phyloP scores from a whole-genome alignment of 2,888 invertebrate species.

The Eubasilissa splendida region DNA sequence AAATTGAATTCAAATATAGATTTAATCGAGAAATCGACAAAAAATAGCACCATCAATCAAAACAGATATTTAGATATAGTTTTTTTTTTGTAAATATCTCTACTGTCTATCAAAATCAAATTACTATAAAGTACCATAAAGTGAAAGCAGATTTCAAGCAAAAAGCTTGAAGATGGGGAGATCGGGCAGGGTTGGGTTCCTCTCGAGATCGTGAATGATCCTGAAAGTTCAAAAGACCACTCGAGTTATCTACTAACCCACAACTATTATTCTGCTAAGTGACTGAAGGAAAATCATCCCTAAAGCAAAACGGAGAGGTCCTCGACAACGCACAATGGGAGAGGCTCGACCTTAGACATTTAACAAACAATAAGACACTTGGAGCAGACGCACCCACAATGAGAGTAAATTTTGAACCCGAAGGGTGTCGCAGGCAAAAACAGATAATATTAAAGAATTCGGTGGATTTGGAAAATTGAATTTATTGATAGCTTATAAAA shows the following conservation, averaged over 20 bases:
- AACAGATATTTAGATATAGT: too few species aligned
- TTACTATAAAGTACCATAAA: background rate
- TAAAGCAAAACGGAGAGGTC: background rate
- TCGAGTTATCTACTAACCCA: conserved; percentile 26
- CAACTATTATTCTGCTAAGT: conserved; percentile 25
- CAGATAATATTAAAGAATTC: too few species aligned
- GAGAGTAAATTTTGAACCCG: background rate
- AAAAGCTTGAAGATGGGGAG: background rate
- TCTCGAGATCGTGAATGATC: conserved; percentile 21
- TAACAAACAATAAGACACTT: conserved; percentile 25
- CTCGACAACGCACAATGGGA: conserved; percentile 10
- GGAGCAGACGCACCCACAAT: conserved; percentile 20
- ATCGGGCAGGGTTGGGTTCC: background rate
- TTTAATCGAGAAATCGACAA: too few species aligned
- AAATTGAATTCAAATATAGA: too few species aligned
- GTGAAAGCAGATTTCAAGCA: background rate
- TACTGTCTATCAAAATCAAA: background rate
- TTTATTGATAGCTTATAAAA: too few species aligned
- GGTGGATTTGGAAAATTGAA: too few species aligned
- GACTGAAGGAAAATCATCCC: conserved; percentile 13
- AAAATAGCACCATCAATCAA: too few species aligned
- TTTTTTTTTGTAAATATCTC: too few species aligned
- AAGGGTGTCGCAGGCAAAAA: too few species aligned
- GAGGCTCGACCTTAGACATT: conserved; percentile 40
- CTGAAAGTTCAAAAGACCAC: conserved; percentile 32